These are phyloP conservation scores for Rhagoletis zephyria DNA, from an alignment of 1,140 invertebrate species.

Conservation along the genomic window DNA sequence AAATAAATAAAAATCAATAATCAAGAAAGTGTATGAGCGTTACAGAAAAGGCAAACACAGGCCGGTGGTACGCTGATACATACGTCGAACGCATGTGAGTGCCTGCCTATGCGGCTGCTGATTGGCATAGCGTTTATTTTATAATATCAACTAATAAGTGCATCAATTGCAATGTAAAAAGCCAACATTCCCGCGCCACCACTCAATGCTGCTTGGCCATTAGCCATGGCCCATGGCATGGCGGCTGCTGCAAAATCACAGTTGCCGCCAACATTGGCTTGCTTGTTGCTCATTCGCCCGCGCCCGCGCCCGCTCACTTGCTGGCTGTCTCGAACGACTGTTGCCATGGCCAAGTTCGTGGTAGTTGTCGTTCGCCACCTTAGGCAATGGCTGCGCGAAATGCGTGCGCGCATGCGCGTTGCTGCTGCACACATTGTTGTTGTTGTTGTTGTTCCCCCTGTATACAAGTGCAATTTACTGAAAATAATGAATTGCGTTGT, in stretches of 20 bases:
- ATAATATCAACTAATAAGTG: conserved; percentile 48
- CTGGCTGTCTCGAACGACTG: background rate
- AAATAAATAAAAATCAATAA: conserved; percentile 39
- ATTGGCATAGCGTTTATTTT: conserved; percentile 38
- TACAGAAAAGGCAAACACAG: background rate
- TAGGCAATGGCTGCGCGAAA: conserved; percentile 31
- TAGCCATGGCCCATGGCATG: background rate
- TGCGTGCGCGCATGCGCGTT: conserved; percentile 33
- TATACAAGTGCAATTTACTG: conserved; percentile 47
- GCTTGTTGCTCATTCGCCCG: background rate
- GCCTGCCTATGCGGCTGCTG: background rate
- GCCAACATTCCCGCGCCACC: background rate
- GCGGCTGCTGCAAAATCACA: background rate
- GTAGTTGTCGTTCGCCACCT: conserved; percentile 24
- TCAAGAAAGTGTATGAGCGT: background rate
- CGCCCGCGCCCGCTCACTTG: background rate
- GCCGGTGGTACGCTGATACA: background rate
- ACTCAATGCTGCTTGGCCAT: conserved; percentile 25
- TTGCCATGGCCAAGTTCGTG: conserved; percentile 49
- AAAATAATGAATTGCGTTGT: conserved; percentile 56
- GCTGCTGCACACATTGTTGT: background rate
- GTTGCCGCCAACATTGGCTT: background rate
- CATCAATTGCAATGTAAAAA: conserved; percentile 33
- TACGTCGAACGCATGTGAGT: background rate
- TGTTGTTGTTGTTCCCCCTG: background rate